phyloP scores from a whole-genome alignment of 2,113 vertebrate species.

The Eulemur macaco region DNA sequence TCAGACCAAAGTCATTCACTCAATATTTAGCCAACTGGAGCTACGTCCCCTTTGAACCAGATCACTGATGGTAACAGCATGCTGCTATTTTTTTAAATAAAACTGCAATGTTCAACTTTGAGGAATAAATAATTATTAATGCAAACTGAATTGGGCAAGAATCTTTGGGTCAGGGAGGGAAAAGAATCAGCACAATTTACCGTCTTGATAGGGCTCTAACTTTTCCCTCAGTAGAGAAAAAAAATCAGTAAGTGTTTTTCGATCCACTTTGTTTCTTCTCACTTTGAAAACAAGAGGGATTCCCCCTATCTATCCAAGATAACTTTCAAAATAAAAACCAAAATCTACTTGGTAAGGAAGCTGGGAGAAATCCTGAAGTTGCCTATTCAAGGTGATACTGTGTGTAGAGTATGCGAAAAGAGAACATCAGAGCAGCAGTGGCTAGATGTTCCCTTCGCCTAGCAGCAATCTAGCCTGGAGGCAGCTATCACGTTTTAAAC shows the following conservation, averaged over 20 bases:
- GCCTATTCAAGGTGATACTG: constrained; percentile 70
- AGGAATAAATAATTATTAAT: constrained; percentile 24
- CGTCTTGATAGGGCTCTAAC: neutral
- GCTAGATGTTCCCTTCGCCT: constrained; percentile 64
- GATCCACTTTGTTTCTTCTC: constrained; percentile 25
- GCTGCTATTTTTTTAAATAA: constrained; percentile 32
- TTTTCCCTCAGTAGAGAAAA: constrained; percentile 45
- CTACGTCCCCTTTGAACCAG: constrained; percentile 62
- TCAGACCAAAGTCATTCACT: constrained; percentile 11
- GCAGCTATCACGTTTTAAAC: constrained; percentile 57
- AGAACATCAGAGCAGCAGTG: constrained; percentile 68
- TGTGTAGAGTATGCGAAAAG: constrained; percentile 71
- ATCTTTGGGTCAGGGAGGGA: neutral
- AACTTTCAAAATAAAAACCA: constrained; percentile 70
- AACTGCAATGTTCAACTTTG: constrained; percentile 25
- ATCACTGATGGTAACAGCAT: constrained; percentile 55
- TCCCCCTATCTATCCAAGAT: constrained; percentile 42
- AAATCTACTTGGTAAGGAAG: constrained; percentile 68
- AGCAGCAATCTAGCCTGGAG: constrained; percentile 69
- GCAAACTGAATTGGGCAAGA: neutral
- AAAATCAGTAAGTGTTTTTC: neutral
- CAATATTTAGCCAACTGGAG: constrained; percentile 56
- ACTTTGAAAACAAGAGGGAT: constrained; percentile 53
- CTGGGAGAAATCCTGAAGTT: constrained; percentile 71
- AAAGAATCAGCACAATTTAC: constrained; percentile 32